Evolutionary conservation across 2,113 vertebrate genomes (phyloP).

Genomic region (Polypterus senegalus): DNA sequence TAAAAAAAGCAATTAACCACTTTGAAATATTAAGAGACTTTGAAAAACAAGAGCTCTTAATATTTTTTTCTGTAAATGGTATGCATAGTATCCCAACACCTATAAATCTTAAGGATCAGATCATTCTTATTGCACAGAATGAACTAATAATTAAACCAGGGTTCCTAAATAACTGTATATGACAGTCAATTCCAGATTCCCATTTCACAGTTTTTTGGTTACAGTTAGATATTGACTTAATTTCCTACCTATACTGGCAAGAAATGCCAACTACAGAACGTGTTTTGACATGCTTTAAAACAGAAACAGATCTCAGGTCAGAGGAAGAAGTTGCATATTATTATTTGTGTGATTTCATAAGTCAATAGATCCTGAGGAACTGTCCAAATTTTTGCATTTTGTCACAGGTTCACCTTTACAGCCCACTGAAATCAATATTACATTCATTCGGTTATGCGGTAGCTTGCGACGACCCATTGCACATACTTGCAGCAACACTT

Average conservation of each 20-base stretch:
- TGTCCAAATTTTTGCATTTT: conserved; percentile 1
- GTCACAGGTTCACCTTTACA: neutral
- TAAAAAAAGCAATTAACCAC: neutral
- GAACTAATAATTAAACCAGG: no score
- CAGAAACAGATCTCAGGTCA: neutral
- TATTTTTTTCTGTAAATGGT: conserved; percentile 1
- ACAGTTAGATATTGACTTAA: conserved; percentile 1
- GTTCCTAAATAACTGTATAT: no score
- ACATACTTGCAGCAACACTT: conserved; percentile 2
- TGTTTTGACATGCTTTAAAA: neutral
- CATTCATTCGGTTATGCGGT: neutral
- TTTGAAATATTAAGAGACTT: neutral
- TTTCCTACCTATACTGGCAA: neutral
- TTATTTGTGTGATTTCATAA: conserved; percentile 2
- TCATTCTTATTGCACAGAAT: no score
- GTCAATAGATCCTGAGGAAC: neutral
- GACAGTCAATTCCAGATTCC: neutral
- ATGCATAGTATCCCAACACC: neutral
- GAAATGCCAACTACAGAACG: neutral
- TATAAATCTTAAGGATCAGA: neutral
- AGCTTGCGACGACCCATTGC: neutral
- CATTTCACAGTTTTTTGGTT: neutral
- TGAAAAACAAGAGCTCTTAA: neutral
- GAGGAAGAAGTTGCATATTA: neutral
- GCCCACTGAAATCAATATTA: conserved; percentile 1